Evolutionary conservation across 2,888 invertebrate genomes (phyloP), one percentile per base, ranked within the genome.

Genomic region (Caenorhabditis auriculariae): DNA sequence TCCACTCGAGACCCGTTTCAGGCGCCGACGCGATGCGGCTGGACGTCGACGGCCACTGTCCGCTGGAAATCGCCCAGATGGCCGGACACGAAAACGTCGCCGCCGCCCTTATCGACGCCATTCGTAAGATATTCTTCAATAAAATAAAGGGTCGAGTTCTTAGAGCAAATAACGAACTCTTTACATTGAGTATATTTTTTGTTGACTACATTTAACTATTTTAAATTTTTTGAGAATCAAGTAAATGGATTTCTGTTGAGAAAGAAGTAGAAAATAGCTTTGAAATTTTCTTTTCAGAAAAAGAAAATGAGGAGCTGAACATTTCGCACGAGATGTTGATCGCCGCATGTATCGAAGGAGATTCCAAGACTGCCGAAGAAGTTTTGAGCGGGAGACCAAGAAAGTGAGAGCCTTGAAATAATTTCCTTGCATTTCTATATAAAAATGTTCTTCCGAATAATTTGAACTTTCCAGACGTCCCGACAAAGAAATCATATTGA

Each of bases 321-420:
- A 50, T 55, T 7, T 52, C 51, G 12, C 69, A 83, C 58, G 86
- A 88, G 15, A 87, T 88, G 43, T 85, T 93, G 28, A 87, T 91
- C 12, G 89, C 90, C 74, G 88, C 90, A 43, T 89, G 91, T 69
- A 84, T 86, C 50, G 86, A 87, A n/a, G 90, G 89, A 0, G 91
- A 91, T 78, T 85, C 86, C 4, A 83, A 84, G 17, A 86, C 87
- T 32, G 88, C 90, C 12, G 87, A 87, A 69, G 87, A 87, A 24
- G 84, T 89, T 55, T 44, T 57, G 12, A 27, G 43, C 35, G 54
- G 51, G n/a, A 19, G 19, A 35, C 47, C 42, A 42, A 37, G 41
- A 9, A 60, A 57, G 54, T 54, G 37, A 45, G 55, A 39, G 32
- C 37, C 7, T 43, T 43, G n/a, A n/a, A n/a, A n/a, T n/a, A n/a